phyloP scores from a whole-genome alignment of 2,113 vertebrate species.

The Dolichallabes microphthalmus region DNA sequence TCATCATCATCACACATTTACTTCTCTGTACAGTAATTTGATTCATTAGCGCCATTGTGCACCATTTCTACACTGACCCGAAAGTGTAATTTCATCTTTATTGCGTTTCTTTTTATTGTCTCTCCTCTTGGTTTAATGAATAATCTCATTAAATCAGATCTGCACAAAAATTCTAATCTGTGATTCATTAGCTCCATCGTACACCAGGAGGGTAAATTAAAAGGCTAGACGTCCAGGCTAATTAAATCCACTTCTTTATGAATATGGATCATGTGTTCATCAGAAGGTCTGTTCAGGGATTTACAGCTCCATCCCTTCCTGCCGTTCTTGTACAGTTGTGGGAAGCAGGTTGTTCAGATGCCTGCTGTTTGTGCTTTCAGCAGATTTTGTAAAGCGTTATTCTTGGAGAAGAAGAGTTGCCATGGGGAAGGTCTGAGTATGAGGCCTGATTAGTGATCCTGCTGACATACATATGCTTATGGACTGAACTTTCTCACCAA shows the following conservation, averaged over 20 bases:
- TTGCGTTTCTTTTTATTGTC: neutral
- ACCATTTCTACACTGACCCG: neutral
- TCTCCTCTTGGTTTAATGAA: neutral
- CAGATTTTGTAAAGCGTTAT: neutral
- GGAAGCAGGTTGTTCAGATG: neutral
- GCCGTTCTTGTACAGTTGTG: neutral
- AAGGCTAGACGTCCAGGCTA: neutral
- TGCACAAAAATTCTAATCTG: neutral
- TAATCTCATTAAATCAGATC: constrained; percentile 23
- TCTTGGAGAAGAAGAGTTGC: neutral
- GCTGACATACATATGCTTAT: neutral
- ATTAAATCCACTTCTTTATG: neutral
- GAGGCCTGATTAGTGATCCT: neutral
- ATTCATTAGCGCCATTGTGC: neutral
- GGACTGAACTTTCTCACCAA: neutral
- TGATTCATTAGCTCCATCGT: constrained; percentile 12
- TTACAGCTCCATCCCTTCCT: neutral
- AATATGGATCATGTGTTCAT: constrained; percentile 12
- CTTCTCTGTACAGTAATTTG: neutral
- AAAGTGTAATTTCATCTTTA: neutral
- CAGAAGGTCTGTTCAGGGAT: constrained; percentile 3
- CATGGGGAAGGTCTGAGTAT: neutral
- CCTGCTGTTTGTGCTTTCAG: neutral
- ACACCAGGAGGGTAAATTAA: neutral
- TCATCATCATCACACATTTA: neutral